Evolutionary conservation across 2,113 vertebrate genomes (phyloP).

Genomic region (Pithys albifrons): DNA sequence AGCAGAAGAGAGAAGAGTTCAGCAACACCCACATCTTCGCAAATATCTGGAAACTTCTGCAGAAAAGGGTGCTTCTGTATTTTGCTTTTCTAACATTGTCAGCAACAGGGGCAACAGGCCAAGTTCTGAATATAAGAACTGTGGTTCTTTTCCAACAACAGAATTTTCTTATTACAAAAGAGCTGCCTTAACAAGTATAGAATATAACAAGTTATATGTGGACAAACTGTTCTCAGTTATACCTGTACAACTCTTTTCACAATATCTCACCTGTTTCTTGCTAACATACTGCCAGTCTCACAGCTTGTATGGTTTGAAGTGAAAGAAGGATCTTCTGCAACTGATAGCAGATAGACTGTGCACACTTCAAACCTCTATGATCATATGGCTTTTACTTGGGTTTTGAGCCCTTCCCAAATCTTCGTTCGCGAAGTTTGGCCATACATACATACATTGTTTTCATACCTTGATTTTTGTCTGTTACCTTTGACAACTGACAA

Average conservation of each 20-base stretch:
- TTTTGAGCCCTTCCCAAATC: neutral
- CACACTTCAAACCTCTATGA: neutral
- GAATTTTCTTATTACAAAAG: neutral
- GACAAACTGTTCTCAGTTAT: neutral
- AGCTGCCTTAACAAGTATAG: neutral
- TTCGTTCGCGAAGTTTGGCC: too few species aligned
- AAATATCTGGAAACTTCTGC: neutral
- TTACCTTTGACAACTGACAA: neutral
- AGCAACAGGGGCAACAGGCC: neutral
- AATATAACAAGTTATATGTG: neutral
- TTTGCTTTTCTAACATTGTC: neutral
- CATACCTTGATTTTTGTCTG: neutral
- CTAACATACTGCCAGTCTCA: neutral
- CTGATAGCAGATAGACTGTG: neutral
- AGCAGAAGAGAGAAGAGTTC: neutral
- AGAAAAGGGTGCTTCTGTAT: neutral
- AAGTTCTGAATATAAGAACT: neutral
- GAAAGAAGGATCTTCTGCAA: neutral
- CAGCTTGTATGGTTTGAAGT: neutral
- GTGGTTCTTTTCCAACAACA: fast-evolving
- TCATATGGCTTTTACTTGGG: neutral
- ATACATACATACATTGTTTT: neutral
- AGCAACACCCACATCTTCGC: neutral
- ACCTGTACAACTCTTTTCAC: neutral
- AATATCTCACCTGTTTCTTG: neutral